Base-by-base conservation (phyloP, 2,797 vertebrate species). In the Rallus crepitans region DNA sequence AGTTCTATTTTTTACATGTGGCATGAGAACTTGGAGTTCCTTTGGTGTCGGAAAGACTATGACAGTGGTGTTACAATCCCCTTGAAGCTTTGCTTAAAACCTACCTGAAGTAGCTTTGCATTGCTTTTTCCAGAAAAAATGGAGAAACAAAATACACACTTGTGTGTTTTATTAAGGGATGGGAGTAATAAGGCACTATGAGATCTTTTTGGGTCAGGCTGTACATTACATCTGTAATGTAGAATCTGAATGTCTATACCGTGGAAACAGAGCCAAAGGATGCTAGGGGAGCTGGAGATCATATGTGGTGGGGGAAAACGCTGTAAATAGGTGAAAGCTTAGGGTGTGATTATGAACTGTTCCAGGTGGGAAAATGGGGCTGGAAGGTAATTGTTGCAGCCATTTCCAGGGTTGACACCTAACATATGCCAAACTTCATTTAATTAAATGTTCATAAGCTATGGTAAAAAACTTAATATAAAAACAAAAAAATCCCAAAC, bases 141-240 rank as follows among this genome's bases (percentile, higher is more conserved):
- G 31, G 17, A 68, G 55, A 75, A 78, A 35, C 11, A 63, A 47
- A 82, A 48, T 12, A 15, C 0, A 61, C 11, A 3, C 64, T 2
- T 83, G 11, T 24, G 14, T 48, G 24, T 80, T 83, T 52, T 63
- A 4, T 56, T 59, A 65, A 64, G 40, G 27, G 11, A 17, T 0
- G 0, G 33, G 10, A 3, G 2, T 24, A 69, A 21, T 73, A 76
- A 65, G 30, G 12, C 9, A 7, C 7, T 55, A 4, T 6, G 63
- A 31, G 47, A 52, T 59, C 13, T 78, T 86, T 86, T 69, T 65
- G 61, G 37, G 4, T 78, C 24, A 27, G 42, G 15, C 50, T 65
- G 47, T n/a, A n/a, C n/a, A n/a, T n/a, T n/a, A 3, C 19, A 4
- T 47, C 18, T 75, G 11, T 30, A n/a, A 20, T 45, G 12, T 21